These are phyloP conservation scores for Anorthoa munda DNA, from an alignment of 2,888 invertebrate genomes.

Conservation along the genomic window DNA sequence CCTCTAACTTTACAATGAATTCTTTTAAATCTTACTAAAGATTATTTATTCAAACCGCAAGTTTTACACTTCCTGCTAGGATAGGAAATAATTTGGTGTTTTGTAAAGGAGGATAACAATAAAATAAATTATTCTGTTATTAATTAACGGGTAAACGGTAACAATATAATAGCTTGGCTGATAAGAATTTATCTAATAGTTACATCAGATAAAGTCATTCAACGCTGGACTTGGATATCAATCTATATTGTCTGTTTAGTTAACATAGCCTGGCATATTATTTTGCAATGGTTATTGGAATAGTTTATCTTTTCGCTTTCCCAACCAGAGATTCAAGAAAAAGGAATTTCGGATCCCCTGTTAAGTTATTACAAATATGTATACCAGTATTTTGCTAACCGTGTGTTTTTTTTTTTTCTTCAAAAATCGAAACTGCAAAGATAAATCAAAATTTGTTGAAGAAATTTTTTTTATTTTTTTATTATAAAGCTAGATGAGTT, in stretches of 20 bases:
- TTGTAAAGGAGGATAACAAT: neutral
- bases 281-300: too few species aligned
- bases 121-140: neutral
- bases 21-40: neutral
- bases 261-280: neutral
- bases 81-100: constrained; percentile 2
- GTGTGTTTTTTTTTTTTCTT: too few species aligned
- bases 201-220: constrained; percentile 7
- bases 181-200: constrained; percentile 4
- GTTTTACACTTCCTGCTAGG: neutral
- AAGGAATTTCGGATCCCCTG: too few species aligned
- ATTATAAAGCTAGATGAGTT: too few species aligned
- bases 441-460: too few species aligned
- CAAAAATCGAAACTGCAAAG: too few species aligned
- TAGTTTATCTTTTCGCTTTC: too few species aligned
- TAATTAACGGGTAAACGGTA: neutral
- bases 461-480: too few species aligned
- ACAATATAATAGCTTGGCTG: neutral
- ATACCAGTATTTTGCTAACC: too few species aligned
- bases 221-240: neutral
- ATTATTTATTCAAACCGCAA: neutral
- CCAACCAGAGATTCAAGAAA: too few species aligned
- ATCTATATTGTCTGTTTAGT: neutral
- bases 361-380: too few species aligned
- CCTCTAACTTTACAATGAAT: too few species aligned